Base-by-base conservation (phyloP, 1,140 invertebrate species). In the Calliopsis andreniformis region DNA sequence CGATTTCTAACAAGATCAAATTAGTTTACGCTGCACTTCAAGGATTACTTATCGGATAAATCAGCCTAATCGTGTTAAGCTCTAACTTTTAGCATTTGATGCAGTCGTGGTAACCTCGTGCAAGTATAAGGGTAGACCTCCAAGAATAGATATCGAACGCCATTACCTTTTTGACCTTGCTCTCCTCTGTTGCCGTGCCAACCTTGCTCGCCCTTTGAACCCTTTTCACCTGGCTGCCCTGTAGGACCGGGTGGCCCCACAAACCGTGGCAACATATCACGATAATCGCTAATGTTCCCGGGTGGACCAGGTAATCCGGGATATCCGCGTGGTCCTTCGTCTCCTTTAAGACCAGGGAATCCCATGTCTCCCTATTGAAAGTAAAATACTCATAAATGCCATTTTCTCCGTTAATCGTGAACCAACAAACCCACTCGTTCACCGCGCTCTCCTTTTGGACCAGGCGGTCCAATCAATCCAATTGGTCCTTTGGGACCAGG, bases 211-310 rank as follows among this genome's bases (percentile, higher is more conserved):
- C 93, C 93, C 71, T 89, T 89, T 10, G 68, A 67, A 25, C 93
- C 94, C 25, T 92, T 90, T 5, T 87, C 83, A 20, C 93, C 93
- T 5, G 83, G 75, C 32, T 87, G 76, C 23, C 91, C 93, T 39
- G 80, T 80, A 42, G 67, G 56, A 43, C 87, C 82, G 42, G 77
- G 53, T n/a, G 56, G 43, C 5, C 85, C 88, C 62, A 56, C 6
- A n/a, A 72, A 49, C 28, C 59, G 49, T 2, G 61, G 20, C 39
- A 79, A 63, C n/a, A 18, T 5, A 0, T 80, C 86, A 16, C 47
- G 14, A 6, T 63, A 56, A 10, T 80, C 67, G 23, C 45, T 80
- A 12, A 80, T 51, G n/a, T 76, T 79, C 25, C 87, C 87, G n/a
- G 84, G 70, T 23, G 82, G 78, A 25, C 91, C 91, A 32, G 86